Evolutionary conservation across 2,113 vertebrate species (phyloP).

Genomic region (Semicossyphus pulcher): DNA sequence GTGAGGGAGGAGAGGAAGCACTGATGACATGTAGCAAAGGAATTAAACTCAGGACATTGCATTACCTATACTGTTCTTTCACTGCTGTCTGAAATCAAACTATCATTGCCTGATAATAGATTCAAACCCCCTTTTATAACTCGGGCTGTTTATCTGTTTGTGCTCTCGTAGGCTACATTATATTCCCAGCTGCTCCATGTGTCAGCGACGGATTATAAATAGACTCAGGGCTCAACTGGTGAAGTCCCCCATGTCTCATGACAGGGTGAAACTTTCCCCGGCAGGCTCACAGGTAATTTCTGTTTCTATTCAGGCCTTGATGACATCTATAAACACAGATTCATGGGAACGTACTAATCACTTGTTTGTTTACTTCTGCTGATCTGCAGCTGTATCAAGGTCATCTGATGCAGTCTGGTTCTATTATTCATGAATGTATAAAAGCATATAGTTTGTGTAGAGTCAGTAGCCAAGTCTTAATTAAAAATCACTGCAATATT

Average conservation of each 20-base stretch:
- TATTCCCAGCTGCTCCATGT: conserved; percentile 57
- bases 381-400: neutral
- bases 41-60: too few relatives aligned
- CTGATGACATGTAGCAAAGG: too few relatives aligned
- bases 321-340: conserved; percentile 8
- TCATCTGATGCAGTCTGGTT: neutral
- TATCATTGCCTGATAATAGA: too few relatives aligned
- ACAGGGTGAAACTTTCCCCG: conserved; percentile 11
- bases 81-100: too few relatives aligned
- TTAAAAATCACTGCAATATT: neutral
- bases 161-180: conserved; percentile 25
- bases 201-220: conserved; percentile 67
- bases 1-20: too few relatives aligned
- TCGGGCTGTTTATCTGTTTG: conserved; percentile 17
- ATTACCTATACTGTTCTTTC: too few relatives aligned
- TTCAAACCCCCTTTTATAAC: neutral
- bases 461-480: neutral
- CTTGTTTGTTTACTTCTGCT: neutral
- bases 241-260: conserved; percentile 51
- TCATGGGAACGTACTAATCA: conserved; percentile 19
- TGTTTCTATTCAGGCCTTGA: conserved; percentile 14
- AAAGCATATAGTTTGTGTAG: neutral
- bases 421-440: neutral
- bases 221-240: conserved; percentile 53
- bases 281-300: conserved; percentile 34